These are phyloP conservation scores for Lycaena phlaeas DNA, from an alignment of 2,888 invertebrate species.

Conservation along the genomic window DNA sequence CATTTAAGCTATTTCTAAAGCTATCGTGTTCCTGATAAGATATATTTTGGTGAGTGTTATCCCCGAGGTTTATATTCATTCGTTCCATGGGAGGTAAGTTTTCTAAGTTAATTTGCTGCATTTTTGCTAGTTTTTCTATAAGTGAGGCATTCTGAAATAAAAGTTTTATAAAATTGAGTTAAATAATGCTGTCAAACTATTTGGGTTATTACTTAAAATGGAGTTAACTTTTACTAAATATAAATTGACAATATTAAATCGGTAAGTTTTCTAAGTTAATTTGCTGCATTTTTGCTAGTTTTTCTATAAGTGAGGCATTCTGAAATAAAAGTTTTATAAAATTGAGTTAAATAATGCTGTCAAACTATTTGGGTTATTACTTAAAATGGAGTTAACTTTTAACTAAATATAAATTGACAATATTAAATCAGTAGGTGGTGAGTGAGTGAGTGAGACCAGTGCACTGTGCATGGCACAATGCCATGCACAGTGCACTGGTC, in stretches of 20 bases:
- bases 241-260: no score
- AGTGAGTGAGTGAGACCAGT: no score
- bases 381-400: no score
- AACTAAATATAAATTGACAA: no score
- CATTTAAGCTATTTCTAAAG: no score
- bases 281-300: slow-evolving; percentile 36
- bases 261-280: slow-evolving; percentile 38
- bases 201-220: no score
- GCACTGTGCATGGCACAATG: neutral
- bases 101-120: slow-evolving; percentile 35
- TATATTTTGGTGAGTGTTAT: no score
- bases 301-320: slow-evolving; percentile 40
- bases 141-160: slow-evolving; percentile 43
- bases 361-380: no score
- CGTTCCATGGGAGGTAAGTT: slow-evolving; percentile 35
- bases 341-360: neutral
- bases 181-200: no score
- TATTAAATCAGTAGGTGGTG: slow-evolving; percentile 24
- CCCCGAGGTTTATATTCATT: slow-evolving; percentile 5
- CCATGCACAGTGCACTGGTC: no score
- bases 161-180: neutral
- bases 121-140: slow-evolving; percentile 33
- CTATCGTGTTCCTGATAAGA: no score
- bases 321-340: slow-evolving; percentile 26
- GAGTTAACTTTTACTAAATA: no score